Base-by-base conservation (phyloP, 2,797 vertebrate genomes). In the Falco biarmicus region DNA sequence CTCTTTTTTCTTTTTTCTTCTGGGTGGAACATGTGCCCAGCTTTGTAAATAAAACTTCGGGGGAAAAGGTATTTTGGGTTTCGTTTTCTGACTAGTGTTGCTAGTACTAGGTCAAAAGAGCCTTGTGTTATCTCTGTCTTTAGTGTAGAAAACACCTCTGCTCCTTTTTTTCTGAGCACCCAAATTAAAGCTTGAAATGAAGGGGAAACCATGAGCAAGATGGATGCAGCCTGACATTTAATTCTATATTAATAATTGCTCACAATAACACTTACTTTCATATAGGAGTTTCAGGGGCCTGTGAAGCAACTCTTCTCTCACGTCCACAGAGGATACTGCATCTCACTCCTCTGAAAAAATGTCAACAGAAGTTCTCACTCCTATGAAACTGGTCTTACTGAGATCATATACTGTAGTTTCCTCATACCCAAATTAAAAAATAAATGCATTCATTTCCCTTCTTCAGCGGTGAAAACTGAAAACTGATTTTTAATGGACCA, bases 121-220 rank as follows among this genome's bases (percentile, higher is more conserved):
- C 39, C 15, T 34, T 84, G 24, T 76, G 63, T 71, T 87, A 80
- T 76, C 32, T 93, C 28, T 15, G 3, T 68, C 39, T 92, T 69
- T 70, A 50, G 9, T 56, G 57, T 25, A 19, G 53, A 95, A 88
- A 91, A 50, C n/a, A 32, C 53, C 41, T 89, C 65, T 14, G 15
- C 71, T 95, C 45, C 41, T 91, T 96, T 25, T 93, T 97, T 97
- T 68, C 93, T 91, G 45, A 91, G n/a, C 53, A 81, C 26, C 61
- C 75, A 95, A 96, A 94, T 90, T 82, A 93, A 57, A 93, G 22
- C 61, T 88, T 57, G 84, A 77, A 82, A 83, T 91, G 31, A 92
- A 92, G 60, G 31, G 31, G 39, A 90, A 91, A 74, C 0, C 0
- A 73, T 56, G 14, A 53, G 63, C 65, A 83, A 88, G 41, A 61